These are phyloP conservation scores for Notarius lentiginosus DNA, from an alignment of 2,113 vertebrate species.

Conservation along the genomic window DNA sequence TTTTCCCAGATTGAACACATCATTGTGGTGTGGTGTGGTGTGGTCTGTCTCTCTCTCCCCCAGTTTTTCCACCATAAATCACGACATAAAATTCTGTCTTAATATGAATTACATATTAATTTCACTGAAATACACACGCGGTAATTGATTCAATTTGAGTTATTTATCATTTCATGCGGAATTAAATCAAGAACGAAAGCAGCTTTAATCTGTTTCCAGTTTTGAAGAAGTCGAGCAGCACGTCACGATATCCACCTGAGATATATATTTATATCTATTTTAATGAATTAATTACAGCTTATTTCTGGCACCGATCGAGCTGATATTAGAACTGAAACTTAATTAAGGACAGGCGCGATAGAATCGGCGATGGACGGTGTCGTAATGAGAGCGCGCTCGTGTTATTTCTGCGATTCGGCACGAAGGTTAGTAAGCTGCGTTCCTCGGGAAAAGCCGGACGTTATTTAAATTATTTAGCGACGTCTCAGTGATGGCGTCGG, in stretches of 20 bases:
- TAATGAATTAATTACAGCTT: slow-evolving; percentile 28
- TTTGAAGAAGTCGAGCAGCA: background rate
- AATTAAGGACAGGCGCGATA: slow-evolving; percentile 38
- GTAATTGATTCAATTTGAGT: background rate
- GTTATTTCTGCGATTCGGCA: background rate
- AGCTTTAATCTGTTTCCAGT: slow-evolving; percentile 4
- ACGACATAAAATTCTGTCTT: background rate
- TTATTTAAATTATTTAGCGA: slow-evolving; percentile 42
- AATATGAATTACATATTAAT: background rate
- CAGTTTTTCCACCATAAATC: too few species aligned
- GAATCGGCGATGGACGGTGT: background rate
- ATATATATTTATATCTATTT: too few species aligned
- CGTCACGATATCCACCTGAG: background rate
- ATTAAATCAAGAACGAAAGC: slow-evolving; percentile 20
- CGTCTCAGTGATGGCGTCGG: slow-evolving; percentile 29
- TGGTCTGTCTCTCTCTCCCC: too few species aligned
- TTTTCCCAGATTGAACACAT: too few species aligned
- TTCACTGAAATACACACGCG: background rate
- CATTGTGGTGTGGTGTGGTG: too few species aligned
- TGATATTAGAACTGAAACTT: slow-evolving; percentile 29
- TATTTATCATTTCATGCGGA: background rate
- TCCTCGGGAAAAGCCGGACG: background rate
- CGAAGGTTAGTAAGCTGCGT: background rate
- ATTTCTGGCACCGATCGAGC: background rate
- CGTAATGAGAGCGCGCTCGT: background rate